Conservation (phyloP, 2,888 invertebrate genomes). For the Tridacna crocea region DNA sequence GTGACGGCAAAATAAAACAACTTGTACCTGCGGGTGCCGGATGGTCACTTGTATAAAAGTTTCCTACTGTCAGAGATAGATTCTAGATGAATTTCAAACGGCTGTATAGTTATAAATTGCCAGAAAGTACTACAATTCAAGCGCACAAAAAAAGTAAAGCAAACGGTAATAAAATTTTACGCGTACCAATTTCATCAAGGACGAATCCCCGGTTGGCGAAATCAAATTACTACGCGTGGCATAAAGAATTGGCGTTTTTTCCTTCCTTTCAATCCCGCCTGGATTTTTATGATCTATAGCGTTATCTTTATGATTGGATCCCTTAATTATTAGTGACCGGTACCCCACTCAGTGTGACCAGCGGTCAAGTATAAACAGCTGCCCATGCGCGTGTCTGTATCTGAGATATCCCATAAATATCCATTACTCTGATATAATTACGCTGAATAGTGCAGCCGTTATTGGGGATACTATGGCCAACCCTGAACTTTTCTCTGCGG, state of each 20-base stretch:
- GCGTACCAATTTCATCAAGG: slow-evolving; percentile 11
- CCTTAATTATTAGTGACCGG: slow-evolving; percentile 3
- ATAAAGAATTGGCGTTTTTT: slow-evolving; percentile 17
- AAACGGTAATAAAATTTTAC: slow-evolving; percentile 3
- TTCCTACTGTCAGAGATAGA: background rate
- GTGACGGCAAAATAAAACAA: background rate
- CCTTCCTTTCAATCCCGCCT: background rate
- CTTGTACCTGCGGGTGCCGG: background rate
- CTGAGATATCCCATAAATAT: background rate
- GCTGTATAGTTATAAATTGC: background rate
- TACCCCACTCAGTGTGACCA: slow-evolving; percentile 9
- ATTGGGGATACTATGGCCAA: too few relatives aligned
- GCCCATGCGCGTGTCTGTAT: slow-evolving; percentile 19
- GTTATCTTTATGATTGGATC: background rate
- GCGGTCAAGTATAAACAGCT: slow-evolving; percentile 19
- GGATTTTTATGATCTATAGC: slow-evolving; percentile 23
- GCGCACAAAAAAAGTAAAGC: background rate
- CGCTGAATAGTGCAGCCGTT: background rate
- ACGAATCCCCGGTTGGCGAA: background rate
- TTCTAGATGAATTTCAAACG: background rate
- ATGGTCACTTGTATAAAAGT: background rate
- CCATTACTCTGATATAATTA: slow-evolving; percentile 13
- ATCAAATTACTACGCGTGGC: slow-evolving; percentile 24
- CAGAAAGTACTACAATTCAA: background rate
- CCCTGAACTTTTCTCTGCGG: too few relatives aligned